These are phyloP conservation scores for Proterorhinus semilunaris DNA, from an alignment of 2,113 vertebrate genomes.

Conservation along the genomic window DNA sequence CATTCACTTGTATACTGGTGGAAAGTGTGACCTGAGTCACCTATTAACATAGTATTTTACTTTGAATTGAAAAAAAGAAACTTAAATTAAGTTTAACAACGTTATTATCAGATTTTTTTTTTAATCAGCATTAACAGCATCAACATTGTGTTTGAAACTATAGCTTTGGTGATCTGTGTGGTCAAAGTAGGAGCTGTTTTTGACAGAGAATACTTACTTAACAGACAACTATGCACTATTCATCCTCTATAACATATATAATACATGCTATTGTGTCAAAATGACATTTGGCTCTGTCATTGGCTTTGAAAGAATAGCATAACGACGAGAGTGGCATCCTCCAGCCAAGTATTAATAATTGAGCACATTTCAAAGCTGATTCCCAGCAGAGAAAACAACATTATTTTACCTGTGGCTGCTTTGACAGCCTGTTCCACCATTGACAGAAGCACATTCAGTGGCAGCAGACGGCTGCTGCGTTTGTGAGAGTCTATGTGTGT, in stretches of 20 bases:
- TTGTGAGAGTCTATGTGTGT: constrained; percentile 34
- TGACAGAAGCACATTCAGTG: constrained; percentile 59
- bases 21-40: too few relatives aligned
- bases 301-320: constrained; percentile 12
- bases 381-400: constrained; percentile 56
- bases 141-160: not conserved
- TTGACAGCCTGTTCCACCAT: constrained; percentile 57
- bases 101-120: too few relatives aligned
- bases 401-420: constrained; percentile 68
- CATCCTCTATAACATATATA: not conserved
- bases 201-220: not conserved
- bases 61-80: not conserved
- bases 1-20: too few relatives aligned
- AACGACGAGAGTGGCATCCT: constrained; percentile 46
- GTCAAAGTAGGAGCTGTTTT: not conserved
- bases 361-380: constrained; percentile 59
- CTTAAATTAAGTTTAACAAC: too few relatives aligned
- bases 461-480: constrained; percentile 28
- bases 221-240: constrained; percentile 8
- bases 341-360: constrained; percentile 66
- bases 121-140: not conserved
- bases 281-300: constrained; percentile 8
- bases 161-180: not conserved
- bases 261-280: constrained; percentile 13
- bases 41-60: not conserved